These are phyloP conservation scores for Ptychoptera albimana DNA, from an alignment of 2,888 invertebrate species.

Conservation along the genomic window DNA sequence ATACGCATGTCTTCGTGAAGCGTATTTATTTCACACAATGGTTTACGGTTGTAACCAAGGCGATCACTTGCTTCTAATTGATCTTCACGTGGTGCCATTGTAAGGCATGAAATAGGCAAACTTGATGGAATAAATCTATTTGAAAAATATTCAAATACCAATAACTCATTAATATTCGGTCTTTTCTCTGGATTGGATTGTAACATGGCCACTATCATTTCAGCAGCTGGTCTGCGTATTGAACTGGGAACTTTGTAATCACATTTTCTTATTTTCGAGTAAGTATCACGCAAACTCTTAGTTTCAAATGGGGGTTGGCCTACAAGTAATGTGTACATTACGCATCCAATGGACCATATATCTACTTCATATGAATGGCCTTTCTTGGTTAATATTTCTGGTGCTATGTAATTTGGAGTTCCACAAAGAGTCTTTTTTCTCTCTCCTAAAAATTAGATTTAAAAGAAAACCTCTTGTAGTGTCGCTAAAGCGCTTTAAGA, in stretches of 20 bases:
- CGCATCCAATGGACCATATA: conserved; percentile 98
- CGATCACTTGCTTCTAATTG: conserved; percentile 34
- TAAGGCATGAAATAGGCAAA: conserved; percentile 84
- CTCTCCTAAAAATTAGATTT: conserved; percentile 33
- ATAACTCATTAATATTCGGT: conserved; percentile 60
- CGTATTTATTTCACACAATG: conserved; percentile 49
- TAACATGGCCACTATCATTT: conserved; percentile 70
- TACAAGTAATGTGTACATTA: conserved; percentile 92
- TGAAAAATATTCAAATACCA: conserved; percentile 59
- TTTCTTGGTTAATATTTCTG: conserved; percentile 90
- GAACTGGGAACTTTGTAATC: conserved; percentile 66
- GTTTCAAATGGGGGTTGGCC: conserved; percentile 99
- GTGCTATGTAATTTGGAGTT: conserved; percentile 99
- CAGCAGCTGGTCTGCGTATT: conserved; percentile 46
- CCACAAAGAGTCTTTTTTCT: conserved; percentile 90
- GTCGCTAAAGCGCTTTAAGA: too few species aligned
- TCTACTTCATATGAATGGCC: conserved; percentile 99
- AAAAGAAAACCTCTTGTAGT: too few species aligned
- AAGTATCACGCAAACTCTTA: conserved; percentile 85
- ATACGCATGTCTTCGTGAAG: conserved; percentile 25
- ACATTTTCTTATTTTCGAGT: conserved; percentile 85
- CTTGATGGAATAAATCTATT: conserved; percentile 63
- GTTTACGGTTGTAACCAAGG: conserved; percentile 34
- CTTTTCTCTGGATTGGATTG: conserved; percentile 69
- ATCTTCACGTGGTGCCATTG: conserved; percentile 85